Evolutionary conservation across 1,140 invertebrate genomes (phyloP), one percentile per base, ranked within the genome.

Genomic region (Drosophila asahinai): DNA sequence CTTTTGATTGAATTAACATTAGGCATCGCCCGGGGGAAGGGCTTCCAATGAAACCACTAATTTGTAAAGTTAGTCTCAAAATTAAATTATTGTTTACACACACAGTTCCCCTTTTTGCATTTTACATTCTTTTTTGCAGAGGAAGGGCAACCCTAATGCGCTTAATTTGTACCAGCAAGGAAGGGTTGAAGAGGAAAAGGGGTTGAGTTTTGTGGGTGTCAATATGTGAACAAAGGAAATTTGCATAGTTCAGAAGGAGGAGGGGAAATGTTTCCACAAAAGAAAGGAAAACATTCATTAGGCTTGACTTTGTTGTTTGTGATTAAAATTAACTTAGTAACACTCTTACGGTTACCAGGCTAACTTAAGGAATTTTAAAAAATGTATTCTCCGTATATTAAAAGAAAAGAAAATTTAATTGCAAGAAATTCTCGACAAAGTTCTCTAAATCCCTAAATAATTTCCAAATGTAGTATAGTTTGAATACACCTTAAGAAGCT

Each of bases 1-100:
- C 38, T 12, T 33, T 19, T 54, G 54, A 81, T 76, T 81, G 43
- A 62, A 80, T 80, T 80, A 59, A 38, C 51, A 67, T 80, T 58
- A 30, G 9, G 33, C 2, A 14, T 22, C 11, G 5, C 17, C 8
- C 3, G 8, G 30, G 36, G 36, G 15, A 7, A 49, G 11, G 61
- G 17, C 27, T 49, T 25, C 17, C 15, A 68, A 38, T 80, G 66
- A 70, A 86, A 77, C 83, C 83, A 72, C 84, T 66, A 89, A 87
- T 89, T 87, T 64, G 65, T 65, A 58, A 73, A 65, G 75, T 73
- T 83, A 80, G 72, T 75, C 57, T 27, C 61, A 5, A 81, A 84
- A 89, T 89, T 76, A 62, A 84, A 90, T 90, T 89, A 89, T 79
- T 89, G 86, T 81, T 90, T 90, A 84, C 78, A 77, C 68, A 77